Evolutionary conservation across 2,113 vertebrate species (phyloP).

Genomic region (Tachycineta bicolor): DNA sequence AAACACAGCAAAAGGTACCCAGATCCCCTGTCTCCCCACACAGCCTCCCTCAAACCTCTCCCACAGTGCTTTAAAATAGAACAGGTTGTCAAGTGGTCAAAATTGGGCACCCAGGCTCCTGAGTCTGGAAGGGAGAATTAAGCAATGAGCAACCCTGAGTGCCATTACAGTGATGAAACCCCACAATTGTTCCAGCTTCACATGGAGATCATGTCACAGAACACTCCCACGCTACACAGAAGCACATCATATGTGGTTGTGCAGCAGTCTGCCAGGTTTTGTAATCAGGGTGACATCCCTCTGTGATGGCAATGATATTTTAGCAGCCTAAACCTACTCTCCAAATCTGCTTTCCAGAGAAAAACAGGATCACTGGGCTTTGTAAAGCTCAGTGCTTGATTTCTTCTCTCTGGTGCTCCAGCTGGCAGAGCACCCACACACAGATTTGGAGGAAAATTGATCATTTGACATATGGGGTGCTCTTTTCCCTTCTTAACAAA

Average conservation of each 20-base stretch:
- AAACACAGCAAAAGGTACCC: conserved; percentile 88
- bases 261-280: conserved; percentile 23
- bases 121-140: background rate
- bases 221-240: background rate
- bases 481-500: conserved; percentile 73
- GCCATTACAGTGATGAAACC: background rate
- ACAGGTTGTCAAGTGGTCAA: background rate
- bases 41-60: background rate
- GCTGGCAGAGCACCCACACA: conserved; percentile 41
- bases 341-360: background rate
- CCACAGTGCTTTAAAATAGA: background rate
- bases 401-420: conserved; percentile 24
- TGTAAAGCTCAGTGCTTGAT: background rate
- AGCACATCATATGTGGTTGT: background rate
- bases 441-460: background rate
- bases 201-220: background rate
- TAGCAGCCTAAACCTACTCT: conserved; percentile 37
- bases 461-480: conserved; percentile 15
- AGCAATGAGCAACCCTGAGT: background rate
- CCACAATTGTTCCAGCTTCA: background rate
- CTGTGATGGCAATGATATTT: background rate
- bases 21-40: background rate
- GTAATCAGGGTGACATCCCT: background rate
- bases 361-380: background rate
- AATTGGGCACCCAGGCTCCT: background rate